Percentiles rank a stretch among this genome's conserved stretches.
These are phyloP conservation scores for Portunus trituberculatus DNA, from an alignment of 1,140 invertebrate species.

Conservation along the genomic window DNA sequence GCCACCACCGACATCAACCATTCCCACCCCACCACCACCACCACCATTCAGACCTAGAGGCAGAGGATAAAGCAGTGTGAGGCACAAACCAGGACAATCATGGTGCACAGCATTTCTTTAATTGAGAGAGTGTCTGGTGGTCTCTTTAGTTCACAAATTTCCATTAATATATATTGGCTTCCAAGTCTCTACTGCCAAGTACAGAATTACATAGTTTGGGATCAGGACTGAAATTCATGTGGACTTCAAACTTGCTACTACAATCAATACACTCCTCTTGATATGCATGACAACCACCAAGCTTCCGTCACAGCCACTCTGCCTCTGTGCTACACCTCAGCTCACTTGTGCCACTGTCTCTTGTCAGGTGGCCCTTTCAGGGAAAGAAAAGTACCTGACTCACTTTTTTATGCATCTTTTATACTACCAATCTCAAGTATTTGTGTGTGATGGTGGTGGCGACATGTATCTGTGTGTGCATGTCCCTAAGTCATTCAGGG, in stretches of 20 bases:
- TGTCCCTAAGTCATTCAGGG: background rate
- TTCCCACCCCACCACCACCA: background rate
- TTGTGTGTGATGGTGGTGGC: background rate
- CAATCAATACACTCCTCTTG: background rate
- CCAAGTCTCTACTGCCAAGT: too few relatives aligned
- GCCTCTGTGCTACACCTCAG: background rate
- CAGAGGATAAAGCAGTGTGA: too few relatives aligned
- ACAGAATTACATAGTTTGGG: too few relatives aligned
- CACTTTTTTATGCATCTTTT: background rate
- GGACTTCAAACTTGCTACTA: background rate
- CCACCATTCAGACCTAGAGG: background rate
- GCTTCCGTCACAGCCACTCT: background rate
- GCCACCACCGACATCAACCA: background rate
- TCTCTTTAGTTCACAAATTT: too few relatives aligned
- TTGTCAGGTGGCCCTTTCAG: background rate
- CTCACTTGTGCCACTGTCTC: background rate
- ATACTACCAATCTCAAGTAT: background rate
- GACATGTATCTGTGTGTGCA: background rate
- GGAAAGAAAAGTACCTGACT: background rate
- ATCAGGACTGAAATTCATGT: background rate
- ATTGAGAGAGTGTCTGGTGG: too few relatives aligned
- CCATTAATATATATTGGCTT: too few relatives aligned
- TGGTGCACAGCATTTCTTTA: too few relatives aligned
- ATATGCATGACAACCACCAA: too few relatives aligned
- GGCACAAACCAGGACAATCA: too few relatives aligned